Evolutionary conservation across 2,888 invertebrate species (phyloP), one percentile per base, ranked within the genome.

Genomic region (Steromphala cineraria): DNA sequence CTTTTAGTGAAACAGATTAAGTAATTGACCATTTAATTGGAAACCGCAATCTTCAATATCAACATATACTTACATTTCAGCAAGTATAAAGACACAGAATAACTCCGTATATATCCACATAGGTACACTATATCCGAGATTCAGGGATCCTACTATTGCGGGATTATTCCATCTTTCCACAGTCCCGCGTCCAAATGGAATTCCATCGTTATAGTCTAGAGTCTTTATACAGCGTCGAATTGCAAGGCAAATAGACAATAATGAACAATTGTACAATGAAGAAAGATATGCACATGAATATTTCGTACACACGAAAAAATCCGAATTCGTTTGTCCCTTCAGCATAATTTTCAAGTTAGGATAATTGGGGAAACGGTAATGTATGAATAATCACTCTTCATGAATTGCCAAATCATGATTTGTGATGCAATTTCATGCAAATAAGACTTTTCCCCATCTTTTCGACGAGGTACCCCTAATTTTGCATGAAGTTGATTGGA

Each of bases 361-460:
- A 71, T 71, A 71, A 71, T 71, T 71, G 71, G 40, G 71, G 71
- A 36, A 71, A 31, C n/a, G 40, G 71, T 71, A 71, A 71, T 71
- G 71, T 71, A 71, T 71, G 71, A 71, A 71, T 71, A 71, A 71
- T 71, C 71, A 71, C 71, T 36, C 36, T 36, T 71, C 71, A 71
- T 71, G 71, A 71, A 71, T 71, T 36, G 71, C 31, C 71, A 71
- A 71, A 71, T 71, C 71, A 71, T 71, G 71, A 71, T 71, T 71
- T 71, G 71, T 71, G 71, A 71, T 71, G 71, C 71, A 71, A 71
- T 71, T 71, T 71, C 71, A 71, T 71, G 71, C 71, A 71, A 71
- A 71, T 71, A 28, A 71, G 71, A 71, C 17, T 71, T 71, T 36
- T 71, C 36, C 71, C 71, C 71, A 71, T 71, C 71, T 71, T 71